Base-by-base conservation (phyloP, 2,797 vertebrate genomes). In the Coendou prehensilis region DNA sequence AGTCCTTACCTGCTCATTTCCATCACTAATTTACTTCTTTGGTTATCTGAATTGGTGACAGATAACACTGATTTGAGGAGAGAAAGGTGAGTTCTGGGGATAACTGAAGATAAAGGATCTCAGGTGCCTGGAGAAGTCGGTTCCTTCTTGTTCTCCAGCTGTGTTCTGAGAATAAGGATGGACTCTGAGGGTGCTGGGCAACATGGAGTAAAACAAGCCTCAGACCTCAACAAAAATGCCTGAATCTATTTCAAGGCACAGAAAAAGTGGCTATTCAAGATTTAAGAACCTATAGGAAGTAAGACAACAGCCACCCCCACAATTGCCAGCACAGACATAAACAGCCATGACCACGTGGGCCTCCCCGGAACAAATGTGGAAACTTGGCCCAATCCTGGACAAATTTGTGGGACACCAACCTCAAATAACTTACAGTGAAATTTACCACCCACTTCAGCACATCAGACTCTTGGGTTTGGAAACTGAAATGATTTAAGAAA, bases 401-500 rank as follows among this genome's bases (percentile, higher is more conserved):
- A 92, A 56, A 2, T 11, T 4, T 2, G 1, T 41, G 9, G 26
- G 41, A 13, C 1, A 5, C 37, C 84, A 88, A 50, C 2, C 8
- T 86, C 67, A 91, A 80, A 64, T 59, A 26, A 41, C 11, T 23
- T 84, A 50, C 84, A 9, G 3, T 17, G 5, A 90, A 86, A 78
- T 81, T 84, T 80, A 30, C 23, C 28, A 61, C 10, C 28, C 76
- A 75, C 54, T 23, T 85, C 73, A 90, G 30, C 23, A 50, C 56
- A 9, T 78, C 59, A 88, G 28, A 64, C 9, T 50, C 6, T 78
- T 52, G 28, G 2, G 10, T 64, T 79, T 79, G 10, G 5, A 75
- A 73, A 91, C 45, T 9, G 17, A 90, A 41, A 30, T 78, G 6
- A 80, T 94, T 56, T 78, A 86, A 56, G 28, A 75, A 94, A 96